Evolutionary conservation across 2,113 vertebrate species (phyloP), one percentile per base, ranked within the genome.

Genomic region (Tragelaphus buxtoni): DNA sequence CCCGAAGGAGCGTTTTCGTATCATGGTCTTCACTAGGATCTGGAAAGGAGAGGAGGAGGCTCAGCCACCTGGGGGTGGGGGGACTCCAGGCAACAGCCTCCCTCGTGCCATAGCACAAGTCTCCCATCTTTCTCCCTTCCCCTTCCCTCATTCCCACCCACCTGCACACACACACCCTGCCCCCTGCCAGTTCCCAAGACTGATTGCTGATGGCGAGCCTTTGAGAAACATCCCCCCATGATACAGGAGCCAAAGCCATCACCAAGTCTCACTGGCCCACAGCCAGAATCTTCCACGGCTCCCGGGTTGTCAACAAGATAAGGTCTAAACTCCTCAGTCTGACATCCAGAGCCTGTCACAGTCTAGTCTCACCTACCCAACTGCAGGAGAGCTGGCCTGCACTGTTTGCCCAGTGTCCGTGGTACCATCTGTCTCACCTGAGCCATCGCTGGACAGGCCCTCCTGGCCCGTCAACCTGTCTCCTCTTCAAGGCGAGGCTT

Each of bases 1-100:
- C 95, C 99, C 99, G 1, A 99, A 99, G 61, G 99, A 99, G 60
- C 99, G 99, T 91, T 99, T 99, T 77, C 99, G 99, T 96, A 99
- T 99, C 99, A 99, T 99, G 0, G 99, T 99, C 98, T 99, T 99
- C 79, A 99, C 99, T 98, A 99, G 96, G 97, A 99, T 99, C 99
- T 99, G 98, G 35, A 93, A 22, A 95, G 96, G 24, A 94, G 63
- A 76, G 32, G 35, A 45, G n/a, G 35, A 4, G 28, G 32, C 42
- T 74, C 17, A 3, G 80, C 45, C 49, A 7, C 26, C 42, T 1
- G 12, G 30, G 30, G n/a, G n/a, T 3, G 12, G 20, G 26, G 13
- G 28, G 7, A 39, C 5, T n/a, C 47, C 30, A n/a, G n/a, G 72
- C 20, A n/a, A 42, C 60, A 17, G 4, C 53, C 11, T 45, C 32